These are phyloP conservation scores for Pardosa pseudoannulata DNA, from an alignment of 2,888 invertebrate species.

Conservation along the genomic window DNA sequence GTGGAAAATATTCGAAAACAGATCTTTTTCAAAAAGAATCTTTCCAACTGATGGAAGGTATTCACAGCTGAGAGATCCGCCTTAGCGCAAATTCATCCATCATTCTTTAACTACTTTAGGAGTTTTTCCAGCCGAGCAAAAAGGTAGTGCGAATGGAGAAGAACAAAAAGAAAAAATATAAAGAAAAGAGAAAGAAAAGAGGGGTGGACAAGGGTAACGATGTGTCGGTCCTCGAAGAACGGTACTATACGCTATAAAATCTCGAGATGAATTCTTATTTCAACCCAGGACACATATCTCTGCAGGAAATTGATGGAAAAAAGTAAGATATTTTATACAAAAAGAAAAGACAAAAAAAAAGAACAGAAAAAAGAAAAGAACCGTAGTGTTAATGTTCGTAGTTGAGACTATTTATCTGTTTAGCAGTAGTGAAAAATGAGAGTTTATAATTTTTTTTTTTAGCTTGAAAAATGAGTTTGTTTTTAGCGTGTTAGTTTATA, in stretches of 20 bases:
- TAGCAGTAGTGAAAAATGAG: too few species aligned
- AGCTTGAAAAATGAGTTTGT: too few species aligned
- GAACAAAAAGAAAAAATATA: neutral
- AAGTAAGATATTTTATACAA: too few species aligned
- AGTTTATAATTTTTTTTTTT: too few species aligned
- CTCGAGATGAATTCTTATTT: neutral
- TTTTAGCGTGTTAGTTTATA: too few species aligned
- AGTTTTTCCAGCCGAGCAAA: conserved; percentile 32
- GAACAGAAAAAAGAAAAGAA: too few species aligned
- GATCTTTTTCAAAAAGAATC: neutral
- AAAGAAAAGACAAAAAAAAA: too few species aligned
- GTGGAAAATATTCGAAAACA: neutral
- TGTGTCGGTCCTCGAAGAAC: conserved; percentile 7
- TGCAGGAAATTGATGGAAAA: too few species aligned
- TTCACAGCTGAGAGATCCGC: conserved; percentile 38
- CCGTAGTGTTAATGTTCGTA: too few species aligned
- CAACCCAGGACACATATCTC: too few species aligned
- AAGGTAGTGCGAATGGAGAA: neutral
- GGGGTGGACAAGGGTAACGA: neutral
- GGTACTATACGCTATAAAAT: neutral
- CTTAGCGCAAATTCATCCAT: conserved; percentile 49
- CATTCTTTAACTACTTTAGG: conserved; percentile 64
- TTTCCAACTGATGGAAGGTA: conserved; percentile 4
- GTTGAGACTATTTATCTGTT: too few species aligned
- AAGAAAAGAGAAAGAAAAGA: too few species aligned